Evolutionary conservation across 1,140 invertebrate genomes (phyloP).

Genomic region (Trypoxylus dichotomus): DNA sequence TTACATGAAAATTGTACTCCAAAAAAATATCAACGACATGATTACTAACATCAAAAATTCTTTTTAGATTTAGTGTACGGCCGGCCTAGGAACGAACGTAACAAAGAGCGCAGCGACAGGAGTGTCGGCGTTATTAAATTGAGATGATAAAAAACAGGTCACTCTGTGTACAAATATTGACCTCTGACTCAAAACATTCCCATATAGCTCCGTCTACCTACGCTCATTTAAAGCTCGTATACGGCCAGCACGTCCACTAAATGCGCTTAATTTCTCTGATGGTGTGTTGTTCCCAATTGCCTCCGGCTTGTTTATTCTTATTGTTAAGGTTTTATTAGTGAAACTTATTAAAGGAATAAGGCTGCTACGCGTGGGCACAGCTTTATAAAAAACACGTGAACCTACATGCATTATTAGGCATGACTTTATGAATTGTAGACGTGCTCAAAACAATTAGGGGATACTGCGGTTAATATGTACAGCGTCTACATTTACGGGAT

Average conservation of each 20-base stretch:
- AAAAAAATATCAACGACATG: too few species aligned
- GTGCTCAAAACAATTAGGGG: too few species aligned
- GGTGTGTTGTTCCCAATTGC: slow-evolving; percentile 22
- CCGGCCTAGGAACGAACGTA: not conserved
- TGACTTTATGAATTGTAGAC: not conserved
- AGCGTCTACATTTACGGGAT: too few species aligned
- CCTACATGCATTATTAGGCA: not conserved
- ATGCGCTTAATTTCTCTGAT: slow-evolving; percentile 17
- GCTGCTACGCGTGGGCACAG: slow-evolving; percentile 2
- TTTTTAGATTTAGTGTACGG: too few species aligned
- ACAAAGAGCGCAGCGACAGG: not conserved
- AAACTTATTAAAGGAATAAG: slow-evolving; percentile 22
- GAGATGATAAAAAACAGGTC: slow-evolving; percentile 23
- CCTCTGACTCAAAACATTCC: slow-evolving; percentile 23
- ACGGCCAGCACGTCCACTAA: slow-evolving; percentile 9
- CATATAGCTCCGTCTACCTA: slow-evolving; percentile 16
- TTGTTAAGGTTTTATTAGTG: slow-evolving; percentile 22
- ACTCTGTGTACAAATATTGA: slow-evolving; percentile 23
- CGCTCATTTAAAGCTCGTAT: not conserved
- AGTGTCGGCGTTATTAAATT: slow-evolving; percentile 25
- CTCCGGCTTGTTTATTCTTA: slow-evolving; percentile 23
- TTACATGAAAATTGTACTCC: too few species aligned
- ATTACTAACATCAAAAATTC: too few species aligned
- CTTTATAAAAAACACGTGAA: slow-evolving; percentile 24
- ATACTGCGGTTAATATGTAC: too few species aligned